Evolutionary conservation across 2,888 invertebrate genomes (phyloP).

Genomic region (Trypoxylon attenuatum): DNA sequence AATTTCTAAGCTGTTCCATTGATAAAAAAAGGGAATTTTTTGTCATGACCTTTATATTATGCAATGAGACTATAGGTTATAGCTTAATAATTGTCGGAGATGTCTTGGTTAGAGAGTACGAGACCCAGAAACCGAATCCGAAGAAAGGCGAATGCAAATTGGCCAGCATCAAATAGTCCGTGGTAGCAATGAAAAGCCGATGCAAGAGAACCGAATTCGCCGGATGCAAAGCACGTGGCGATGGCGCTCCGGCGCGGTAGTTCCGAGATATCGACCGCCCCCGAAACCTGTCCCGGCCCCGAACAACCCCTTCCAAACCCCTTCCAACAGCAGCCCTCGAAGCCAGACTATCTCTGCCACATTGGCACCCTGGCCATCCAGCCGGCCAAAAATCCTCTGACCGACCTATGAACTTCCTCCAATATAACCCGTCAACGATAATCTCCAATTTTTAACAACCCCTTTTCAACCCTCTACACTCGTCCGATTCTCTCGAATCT

Average conservation of each 20-base stretch:
- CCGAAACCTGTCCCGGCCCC: constrained; percentile 45
- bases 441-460: too few species aligned
- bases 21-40: too few species aligned
- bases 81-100: too few species aligned
- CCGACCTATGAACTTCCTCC: too few species aligned
- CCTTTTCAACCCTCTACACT: background rate
- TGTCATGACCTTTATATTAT: too few species aligned
- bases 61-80: too few species aligned
- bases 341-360: constrained; percentile 28
- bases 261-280: constrained; percentile 59
- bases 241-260: constrained; percentile 46
- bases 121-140: too few species aligned
- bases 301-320: constrained; percentile 3
- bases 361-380: constrained; percentile 17
- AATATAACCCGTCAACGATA: background rate
- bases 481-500: too few species aligned
- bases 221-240: constrained; percentile 16
- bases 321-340: background rate
- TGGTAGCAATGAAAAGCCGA: too few species aligned
- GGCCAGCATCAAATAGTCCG: too few species aligned
- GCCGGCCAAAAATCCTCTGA: background rate
- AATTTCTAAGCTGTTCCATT: too few species aligned
- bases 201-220: constrained; percentile 1
- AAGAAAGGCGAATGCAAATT: constrained; percentile 23
- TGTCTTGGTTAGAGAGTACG: too few species aligned